These are phyloP conservation scores for Cephus pulcher DNA, from an alignment of 2,888 invertebrate genomes.

Conservation along the genomic window DNA sequence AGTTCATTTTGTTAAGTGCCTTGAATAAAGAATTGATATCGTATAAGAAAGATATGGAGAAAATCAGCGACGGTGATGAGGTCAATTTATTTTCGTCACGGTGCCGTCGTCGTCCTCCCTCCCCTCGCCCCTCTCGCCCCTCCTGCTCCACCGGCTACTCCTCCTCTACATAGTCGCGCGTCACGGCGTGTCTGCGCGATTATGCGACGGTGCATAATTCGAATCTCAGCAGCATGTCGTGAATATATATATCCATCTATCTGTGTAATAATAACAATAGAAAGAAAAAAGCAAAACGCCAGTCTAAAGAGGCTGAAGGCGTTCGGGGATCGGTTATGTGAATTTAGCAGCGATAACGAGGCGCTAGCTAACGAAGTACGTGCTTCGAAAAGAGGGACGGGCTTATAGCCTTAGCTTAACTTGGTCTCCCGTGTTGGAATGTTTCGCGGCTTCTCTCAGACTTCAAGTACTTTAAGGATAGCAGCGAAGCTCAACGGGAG, in stretches of 20 bases:
- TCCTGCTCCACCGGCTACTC: constrained; percentile 2
- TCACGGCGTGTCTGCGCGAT: constrained; percentile 12
- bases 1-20: not conserved
- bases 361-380: not conserved
- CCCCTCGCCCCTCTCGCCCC: not conserved
- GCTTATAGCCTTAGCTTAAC: not conserved
- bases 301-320: not conserved
- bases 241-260: not conserved
- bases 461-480: not conserved
- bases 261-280: not conserved
- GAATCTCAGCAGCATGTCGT: not conserved
- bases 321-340: not conserved
- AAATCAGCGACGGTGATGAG: not conserved
- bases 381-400: not conserved
- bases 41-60: not conserved
- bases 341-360: not conserved
- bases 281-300: not conserved
- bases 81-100: not conserved
- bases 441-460: not conserved
- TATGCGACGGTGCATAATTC: constrained; percentile 3
- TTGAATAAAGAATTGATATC: not conserved
- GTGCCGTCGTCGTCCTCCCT: not conserved
- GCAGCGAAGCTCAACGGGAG: not conserved
- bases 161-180: constrained; percentile 9
- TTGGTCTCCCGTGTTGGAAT: not conserved